phyloP scores from a whole-genome alignment of 2,113 vertebrate species.

The Etheostoma spectabile region DNA sequence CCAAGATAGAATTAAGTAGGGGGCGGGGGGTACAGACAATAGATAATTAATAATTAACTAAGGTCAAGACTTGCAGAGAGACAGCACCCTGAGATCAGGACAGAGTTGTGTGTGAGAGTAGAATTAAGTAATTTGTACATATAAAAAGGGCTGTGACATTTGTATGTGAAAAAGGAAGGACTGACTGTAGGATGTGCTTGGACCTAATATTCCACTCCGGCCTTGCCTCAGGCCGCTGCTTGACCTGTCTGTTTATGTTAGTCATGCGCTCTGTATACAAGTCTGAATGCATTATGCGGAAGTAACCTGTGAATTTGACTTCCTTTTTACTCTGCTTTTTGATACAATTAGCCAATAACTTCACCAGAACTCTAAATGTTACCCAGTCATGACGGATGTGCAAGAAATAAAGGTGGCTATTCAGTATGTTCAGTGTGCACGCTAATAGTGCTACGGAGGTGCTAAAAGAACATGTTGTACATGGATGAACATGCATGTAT shows the following conservation, averaged over 20 bases:
- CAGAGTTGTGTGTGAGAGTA: no score
- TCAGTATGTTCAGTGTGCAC: slow-evolving; percentile 46
- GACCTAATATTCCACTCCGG: slow-evolving; percentile 24
- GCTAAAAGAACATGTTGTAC: slow-evolving; percentile 17
- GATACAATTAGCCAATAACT: background rate
- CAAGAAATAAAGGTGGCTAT: slow-evolving; percentile 28
- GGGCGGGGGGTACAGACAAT: slow-evolving; percentile 43
- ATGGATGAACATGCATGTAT: background rate
- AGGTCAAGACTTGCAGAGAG: slow-evolving; percentile 48
- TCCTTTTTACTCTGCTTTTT: slow-evolving; percentile 18
- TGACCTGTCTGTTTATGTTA: slow-evolving; percentile 50
- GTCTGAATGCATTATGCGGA: slow-evolving; percentile 21
- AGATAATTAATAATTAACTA: slow-evolving; percentile 72
- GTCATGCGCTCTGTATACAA: slow-evolving; percentile 15
- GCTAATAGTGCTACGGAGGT: background rate
- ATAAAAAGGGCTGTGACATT: background rate
- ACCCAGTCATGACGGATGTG: slow-evolving; percentile 42
- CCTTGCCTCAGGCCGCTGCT: slow-evolving; percentile 41
- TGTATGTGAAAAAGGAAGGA: slow-evolving; percentile 4
- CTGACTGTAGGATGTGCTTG: background rate
- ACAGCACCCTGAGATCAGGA: slow-evolving; percentile 9
- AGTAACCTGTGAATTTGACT: slow-evolving; percentile 27
- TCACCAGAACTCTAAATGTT: background rate
- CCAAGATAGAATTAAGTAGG: slow-evolving; percentile 14
- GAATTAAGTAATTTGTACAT: no score